A percentile compares a stretch with the other conserved stretches of the same genome.
phyloP scores from a whole-genome alignment of 2,888 invertebrate species.

The Trichogramma evanescens region DNA sequence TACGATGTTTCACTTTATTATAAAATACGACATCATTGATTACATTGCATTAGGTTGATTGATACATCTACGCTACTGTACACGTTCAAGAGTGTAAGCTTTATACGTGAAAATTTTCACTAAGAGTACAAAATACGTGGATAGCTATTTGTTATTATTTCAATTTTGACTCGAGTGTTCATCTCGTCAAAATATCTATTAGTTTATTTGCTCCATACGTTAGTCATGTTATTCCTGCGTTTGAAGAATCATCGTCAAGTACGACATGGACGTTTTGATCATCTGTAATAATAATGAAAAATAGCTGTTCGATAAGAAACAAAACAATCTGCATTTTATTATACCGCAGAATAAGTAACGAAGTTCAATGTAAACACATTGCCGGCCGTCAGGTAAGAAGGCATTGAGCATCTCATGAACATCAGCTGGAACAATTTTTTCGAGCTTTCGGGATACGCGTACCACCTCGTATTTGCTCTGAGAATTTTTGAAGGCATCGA shows the following conservation, averaged over 20 bases:
- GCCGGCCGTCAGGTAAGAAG: slow-evolving; percentile 7
- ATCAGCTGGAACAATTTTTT: slow-evolving; percentile 9
- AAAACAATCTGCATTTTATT: not conserved
- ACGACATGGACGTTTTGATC: slow-evolving; percentile 14
- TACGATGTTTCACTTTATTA: too few relatives aligned
- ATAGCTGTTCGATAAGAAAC: not conserved
- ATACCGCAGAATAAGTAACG: slow-evolving; percentile 8
- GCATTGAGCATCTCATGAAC: slow-evolving; percentile 4
- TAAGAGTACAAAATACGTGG: too few relatives aligned
- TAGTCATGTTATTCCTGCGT: not conserved
- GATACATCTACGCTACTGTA: too few relatives aligned
- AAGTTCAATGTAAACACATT: slow-evolving; percentile 8
- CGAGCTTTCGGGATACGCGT: slow-evolving; percentile 4
- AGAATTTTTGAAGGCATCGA: not conserved
- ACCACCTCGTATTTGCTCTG: slow-evolving; percentile 8
- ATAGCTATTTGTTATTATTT: too few relatives aligned
- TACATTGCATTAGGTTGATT: too few relatives aligned
- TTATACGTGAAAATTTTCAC: too few relatives aligned
- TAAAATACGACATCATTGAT: too few relatives aligned
- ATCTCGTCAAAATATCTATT: too few relatives aligned
- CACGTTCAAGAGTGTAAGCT: too few relatives aligned
- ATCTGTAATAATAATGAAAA: slow-evolving; percentile 5
- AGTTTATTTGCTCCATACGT: too few relatives aligned
- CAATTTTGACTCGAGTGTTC: too few relatives aligned
- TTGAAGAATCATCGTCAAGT: slow-evolving; percentile 14